Conservation (phyloP, 2,888 invertebrate genomes). For the Resseliella maxima region DNA sequence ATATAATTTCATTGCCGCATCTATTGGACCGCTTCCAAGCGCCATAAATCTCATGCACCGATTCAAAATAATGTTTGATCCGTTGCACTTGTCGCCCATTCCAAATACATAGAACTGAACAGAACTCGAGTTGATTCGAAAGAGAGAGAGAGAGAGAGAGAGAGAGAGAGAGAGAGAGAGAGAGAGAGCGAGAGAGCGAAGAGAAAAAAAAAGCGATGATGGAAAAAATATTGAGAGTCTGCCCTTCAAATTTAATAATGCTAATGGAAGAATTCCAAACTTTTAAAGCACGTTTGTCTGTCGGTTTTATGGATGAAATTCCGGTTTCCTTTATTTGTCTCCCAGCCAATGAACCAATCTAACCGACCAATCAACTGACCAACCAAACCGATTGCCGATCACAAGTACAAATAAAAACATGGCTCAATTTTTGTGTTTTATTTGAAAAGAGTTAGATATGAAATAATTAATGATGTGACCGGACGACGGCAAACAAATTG, state of each 20-base stretch:
- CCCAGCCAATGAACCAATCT: background rate
- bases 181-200: too few relatives aligned
- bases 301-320: background rate
- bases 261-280: constrained; percentile 50
- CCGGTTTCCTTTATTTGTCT: constrained; percentile 39
- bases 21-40: constrained; percentile 32
- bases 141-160: too few relatives aligned
- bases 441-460: constrained; percentile 41
- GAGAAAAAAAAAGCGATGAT: background rate
- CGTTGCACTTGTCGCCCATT: background rate
- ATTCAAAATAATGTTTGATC: background rate
- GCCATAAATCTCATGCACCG: constrained; percentile 45
- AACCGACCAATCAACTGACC: too few relatives aligned
- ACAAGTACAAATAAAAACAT: background rate
- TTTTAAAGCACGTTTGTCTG: constrained; percentile 29
- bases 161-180: too few relatives aligned
- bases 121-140: too few relatives aligned
- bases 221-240: too few relatives aligned
- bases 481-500: background rate
- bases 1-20: constrained; percentile 50
- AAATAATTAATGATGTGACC: constrained; percentile 33
- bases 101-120: too few relatives aligned
- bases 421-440: too few relatives aligned
- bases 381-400: background rate
- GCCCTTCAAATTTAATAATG: constrained; percentile 50